Conservation (phyloP, 2,113 vertebrate genomes). For the Stigmatopora nigra region DNA sequence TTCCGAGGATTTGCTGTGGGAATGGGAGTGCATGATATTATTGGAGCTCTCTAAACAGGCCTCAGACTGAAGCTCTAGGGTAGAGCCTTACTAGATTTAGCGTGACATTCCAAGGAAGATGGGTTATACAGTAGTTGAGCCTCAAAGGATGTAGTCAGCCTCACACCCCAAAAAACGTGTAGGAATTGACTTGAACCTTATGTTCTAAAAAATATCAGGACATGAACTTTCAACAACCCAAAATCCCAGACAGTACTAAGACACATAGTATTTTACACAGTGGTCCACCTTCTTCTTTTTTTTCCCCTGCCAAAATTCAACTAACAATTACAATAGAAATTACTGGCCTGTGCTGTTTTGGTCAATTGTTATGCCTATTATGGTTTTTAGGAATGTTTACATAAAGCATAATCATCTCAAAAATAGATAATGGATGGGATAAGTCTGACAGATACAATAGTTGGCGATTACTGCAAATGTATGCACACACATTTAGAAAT, state of each 20-base stretch:
- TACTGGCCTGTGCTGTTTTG: neutral
- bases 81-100: constrained; percentile 51
- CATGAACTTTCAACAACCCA: neutral
- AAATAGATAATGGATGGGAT: neutral
- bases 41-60: constrained; percentile 31
- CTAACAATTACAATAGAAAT: neutral
- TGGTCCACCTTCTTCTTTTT: neutral
- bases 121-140: constrained; percentile 33
- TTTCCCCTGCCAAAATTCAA: neutral
- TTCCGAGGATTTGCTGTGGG: constrained; percentile 63
- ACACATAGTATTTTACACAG: neutral
- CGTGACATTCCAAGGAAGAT: constrained; percentile 51
- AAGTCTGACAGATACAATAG: neutral
- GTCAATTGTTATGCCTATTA: neutral
- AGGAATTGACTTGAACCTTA: neutral
- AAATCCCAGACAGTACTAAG: no score
- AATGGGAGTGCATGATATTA: constrained; percentile 35
- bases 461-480: neutral
- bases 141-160: constrained; percentile 30
- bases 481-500: neutral
- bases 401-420: constrained; percentile 9
- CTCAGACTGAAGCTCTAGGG: constrained; percentile 51
- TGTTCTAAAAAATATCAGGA: neutral
- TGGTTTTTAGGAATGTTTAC: neutral
- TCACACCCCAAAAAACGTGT: constrained; percentile 17